Conservation (phyloP, 2,888 invertebrate genomes). For the Empis stercorea region DNA sequence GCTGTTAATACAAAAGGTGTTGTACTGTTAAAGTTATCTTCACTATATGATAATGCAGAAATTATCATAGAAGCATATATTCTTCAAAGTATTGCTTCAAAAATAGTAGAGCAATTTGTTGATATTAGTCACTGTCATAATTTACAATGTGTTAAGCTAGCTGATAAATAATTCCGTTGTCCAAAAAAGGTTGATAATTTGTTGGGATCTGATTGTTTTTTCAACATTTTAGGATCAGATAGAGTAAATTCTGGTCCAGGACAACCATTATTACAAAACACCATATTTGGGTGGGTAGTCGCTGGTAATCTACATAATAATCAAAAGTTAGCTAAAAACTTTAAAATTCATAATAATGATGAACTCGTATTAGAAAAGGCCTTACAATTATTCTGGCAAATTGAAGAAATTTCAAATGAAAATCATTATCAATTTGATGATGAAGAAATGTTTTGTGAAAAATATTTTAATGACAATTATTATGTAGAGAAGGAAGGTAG, state of each 20-base stretch:
- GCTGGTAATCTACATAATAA: background rate
- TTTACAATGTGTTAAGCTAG: too few species aligned
- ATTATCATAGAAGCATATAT: background rate
- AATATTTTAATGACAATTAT: conserved; percentile 6
- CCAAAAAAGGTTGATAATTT: too few species aligned
- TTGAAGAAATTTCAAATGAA: conserved; percentile 8
- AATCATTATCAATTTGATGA: conserved; percentile 7
- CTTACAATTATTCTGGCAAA: conserved; percentile 10
- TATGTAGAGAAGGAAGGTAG: conserved; percentile 5
- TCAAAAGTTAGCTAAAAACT: background rate
- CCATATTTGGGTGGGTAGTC: conserved; percentile 7
- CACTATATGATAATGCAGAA: background rate
- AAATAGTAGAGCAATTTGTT: background rate
- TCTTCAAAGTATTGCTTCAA: background rate
- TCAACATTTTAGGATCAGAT: too few species aligned
- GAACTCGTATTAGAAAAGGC: background rate
- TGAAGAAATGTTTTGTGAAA: conserved; percentile 8
- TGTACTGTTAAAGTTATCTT: background rate
- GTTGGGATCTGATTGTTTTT: too few species aligned
- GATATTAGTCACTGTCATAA: too few species aligned
- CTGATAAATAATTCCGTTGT: too few species aligned
- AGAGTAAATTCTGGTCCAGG: too few species aligned
- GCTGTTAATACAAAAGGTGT: background rate
- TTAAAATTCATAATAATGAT: background rate
- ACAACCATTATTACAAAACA: conserved; percentile 4